Evolutionary conservation across 35 echinoderm and acorn worm genomes (phyloP).

Genomic region (Strongylocentrotus purpuratus): DNA sequence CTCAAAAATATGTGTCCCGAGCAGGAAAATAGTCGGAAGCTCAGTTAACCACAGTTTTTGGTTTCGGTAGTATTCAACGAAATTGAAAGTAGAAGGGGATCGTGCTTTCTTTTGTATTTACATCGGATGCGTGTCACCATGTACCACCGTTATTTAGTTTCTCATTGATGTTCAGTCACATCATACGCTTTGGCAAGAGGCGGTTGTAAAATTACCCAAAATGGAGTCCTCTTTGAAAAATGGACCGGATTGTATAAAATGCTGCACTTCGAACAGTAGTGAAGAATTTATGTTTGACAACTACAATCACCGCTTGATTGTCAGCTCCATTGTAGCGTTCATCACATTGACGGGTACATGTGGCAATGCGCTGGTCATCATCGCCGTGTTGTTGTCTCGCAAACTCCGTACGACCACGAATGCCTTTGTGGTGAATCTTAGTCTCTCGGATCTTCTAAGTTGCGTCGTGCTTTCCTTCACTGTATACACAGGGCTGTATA

Average conservation of each 20-base stretch:
- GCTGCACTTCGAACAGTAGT: not conserved
- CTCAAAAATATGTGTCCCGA: too few relatives aligned
- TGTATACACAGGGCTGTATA: not conserved
- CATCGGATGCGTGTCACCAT: not conserved
- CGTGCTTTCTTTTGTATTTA: too few relatives aligned
- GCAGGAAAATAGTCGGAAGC: too few relatives aligned
- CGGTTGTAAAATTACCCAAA: not conserved
- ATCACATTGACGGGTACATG: not conserved
- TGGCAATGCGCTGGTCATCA: not conserved
- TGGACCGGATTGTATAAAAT: not conserved
- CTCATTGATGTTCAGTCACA: not conserved
- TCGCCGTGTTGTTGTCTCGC: not conserved
- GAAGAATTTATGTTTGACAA: not conserved
- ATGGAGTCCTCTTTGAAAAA: not conserved
- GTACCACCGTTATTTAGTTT: not conserved
- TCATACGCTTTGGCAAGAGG: not conserved
- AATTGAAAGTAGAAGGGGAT: not conserved
- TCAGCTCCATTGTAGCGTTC: not conserved
- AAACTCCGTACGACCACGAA: slow-evolving; percentile 10
- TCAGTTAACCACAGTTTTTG: too few relatives aligned
- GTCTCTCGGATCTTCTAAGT: not conserved
- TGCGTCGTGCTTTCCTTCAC: not conserved
- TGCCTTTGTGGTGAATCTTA: slow-evolving; percentile 24
- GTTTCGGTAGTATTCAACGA: too few relatives aligned
- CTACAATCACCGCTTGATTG: not conserved